phyloP scores from a whole-genome alignment of 2,797 vertebrate species.

The Vespertilio murinus region DNA sequence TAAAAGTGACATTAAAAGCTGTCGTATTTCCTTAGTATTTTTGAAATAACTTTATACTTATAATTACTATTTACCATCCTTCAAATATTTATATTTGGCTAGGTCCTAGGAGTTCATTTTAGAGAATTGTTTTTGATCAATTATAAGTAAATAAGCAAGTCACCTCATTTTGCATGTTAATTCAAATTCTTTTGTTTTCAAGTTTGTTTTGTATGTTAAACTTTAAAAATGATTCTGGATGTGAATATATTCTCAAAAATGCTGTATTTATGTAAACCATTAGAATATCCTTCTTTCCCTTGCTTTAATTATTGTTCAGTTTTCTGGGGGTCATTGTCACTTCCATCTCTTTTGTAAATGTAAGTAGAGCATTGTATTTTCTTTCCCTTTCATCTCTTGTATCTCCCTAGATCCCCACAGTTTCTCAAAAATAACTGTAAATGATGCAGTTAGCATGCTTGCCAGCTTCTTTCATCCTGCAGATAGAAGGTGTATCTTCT shows the following conservation, averaged over 20 bases:
- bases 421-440: conserved; percentile 75
- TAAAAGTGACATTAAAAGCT: conserved; percentile 33
- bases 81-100: neutral
- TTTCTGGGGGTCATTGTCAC: conserved; percentile 57
- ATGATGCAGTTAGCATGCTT: conserved; percentile 77
- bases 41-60: conserved; percentile 19
- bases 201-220: conserved; percentile 38
- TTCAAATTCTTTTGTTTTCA: conserved; percentile 52
- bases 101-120: neutral
- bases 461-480: conserved; percentile 68
- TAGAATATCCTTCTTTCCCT: conserved; percentile 27
- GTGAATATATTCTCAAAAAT: conserved; percentile 41
- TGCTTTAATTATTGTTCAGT: conserved; percentile 55
- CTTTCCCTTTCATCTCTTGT: conserved; percentile 66
- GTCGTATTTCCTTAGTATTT: conserved; percentile 35
- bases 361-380: conserved; percentile 62
- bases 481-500: conserved; percentile 72
- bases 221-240: conserved; percentile 56
- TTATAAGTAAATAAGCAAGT: conserved; percentile 50
- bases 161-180: conserved; percentile 47
- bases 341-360: conserved; percentile 60
- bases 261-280: neutral
- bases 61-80: conserved; percentile 6
- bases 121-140: conserved; percentile 16
- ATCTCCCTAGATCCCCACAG: conserved; percentile 63